Percentiles rank a stretch among this genome's conserved stretches.
Conservation (phyloP, 1,140 invertebrate species). For the Drosophila guanche region DNA sequence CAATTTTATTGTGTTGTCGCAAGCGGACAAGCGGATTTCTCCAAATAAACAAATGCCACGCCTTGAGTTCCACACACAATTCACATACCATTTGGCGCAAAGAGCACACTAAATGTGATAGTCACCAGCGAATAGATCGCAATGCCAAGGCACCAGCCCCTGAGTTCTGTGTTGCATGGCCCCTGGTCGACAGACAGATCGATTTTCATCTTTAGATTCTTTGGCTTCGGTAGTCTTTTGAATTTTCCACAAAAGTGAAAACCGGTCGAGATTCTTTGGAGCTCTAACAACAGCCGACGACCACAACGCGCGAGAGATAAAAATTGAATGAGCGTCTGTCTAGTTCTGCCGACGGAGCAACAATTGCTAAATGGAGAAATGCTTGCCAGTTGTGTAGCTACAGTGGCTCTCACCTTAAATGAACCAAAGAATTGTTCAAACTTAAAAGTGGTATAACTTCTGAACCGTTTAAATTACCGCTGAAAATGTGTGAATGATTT, state of each 20-base stretch:
- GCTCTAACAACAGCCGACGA: constrained; percentile 12
- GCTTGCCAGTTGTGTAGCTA: too few species aligned
- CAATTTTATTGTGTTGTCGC: constrained; percentile 5
- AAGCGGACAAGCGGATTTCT: neutral
- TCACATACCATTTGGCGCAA: constrained; percentile 53
- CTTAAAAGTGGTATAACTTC: too few species aligned
- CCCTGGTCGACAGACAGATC: constrained; percentile 59
- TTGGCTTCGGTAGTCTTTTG: too few species aligned
- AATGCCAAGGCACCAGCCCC: constrained; percentile 65
- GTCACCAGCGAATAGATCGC: constrained; percentile 50
- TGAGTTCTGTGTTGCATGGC: constrained; percentile 51
- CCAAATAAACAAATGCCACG: constrained; percentile 38
- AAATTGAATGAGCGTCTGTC: constrained; percentile 38
- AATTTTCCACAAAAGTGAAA: constrained; percentile 8
- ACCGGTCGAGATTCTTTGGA: constrained; percentile 17
- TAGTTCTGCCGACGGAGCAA: neutral
- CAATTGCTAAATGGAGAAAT: constrained; percentile 4
- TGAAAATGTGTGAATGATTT: too few species aligned
- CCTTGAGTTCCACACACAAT: constrained; percentile 13
- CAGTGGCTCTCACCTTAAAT: too few species aligned
- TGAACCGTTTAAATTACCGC: too few species aligned
- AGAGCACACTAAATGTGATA: constrained; percentile 24
- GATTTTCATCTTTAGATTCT: constrained; percentile 54
- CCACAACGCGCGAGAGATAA: constrained; percentile 11
- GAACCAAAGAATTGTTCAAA: too few species aligned